Conservation (phyloP, 1,140 invertebrate species). For the Apis florea region DNA sequence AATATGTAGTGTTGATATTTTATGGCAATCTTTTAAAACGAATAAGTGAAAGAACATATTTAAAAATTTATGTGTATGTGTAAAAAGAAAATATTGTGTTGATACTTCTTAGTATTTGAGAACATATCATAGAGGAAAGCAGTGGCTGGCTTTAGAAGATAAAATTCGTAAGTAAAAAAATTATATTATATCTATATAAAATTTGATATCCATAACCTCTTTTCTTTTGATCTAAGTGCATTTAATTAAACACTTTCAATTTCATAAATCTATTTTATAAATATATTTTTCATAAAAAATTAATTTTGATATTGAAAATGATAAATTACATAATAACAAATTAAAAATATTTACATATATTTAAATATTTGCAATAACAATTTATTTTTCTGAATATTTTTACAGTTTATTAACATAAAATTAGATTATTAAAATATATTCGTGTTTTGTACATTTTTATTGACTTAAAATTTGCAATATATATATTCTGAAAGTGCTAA, state of each 20-base stretch:
- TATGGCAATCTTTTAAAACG: constrained; percentile 36
- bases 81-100: neutral
- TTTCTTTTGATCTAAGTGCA: neutral
- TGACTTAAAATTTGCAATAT: constrained; percentile 16
- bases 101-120: neutral
- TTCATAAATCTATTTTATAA: too few species aligned
- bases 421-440: constrained; percentile 45
- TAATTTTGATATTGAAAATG: too few species aligned
- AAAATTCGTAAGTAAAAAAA: constrained; percentile 1
- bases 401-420: constrained; percentile 24
- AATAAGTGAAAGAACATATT: neutral
- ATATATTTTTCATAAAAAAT: too few species aligned
- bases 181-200: neutral
- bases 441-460: constrained; percentile 20
- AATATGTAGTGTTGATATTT: neutral
- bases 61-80: neutral
- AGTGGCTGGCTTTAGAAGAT: neutral
- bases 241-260: too few species aligned
- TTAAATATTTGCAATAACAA: constrained; percentile 8
- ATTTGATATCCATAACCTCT: constrained; percentile 26
- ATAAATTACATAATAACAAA: too few species aligned
- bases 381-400: constrained; percentile 32
- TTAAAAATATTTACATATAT: neutral
- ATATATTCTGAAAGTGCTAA: constrained; percentile 3
- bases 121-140: neutral